Base-by-base conservation (phyloP, 35 echinoderm and acorn worm genomes). In the Ophiothrix spiculata region DNA sequence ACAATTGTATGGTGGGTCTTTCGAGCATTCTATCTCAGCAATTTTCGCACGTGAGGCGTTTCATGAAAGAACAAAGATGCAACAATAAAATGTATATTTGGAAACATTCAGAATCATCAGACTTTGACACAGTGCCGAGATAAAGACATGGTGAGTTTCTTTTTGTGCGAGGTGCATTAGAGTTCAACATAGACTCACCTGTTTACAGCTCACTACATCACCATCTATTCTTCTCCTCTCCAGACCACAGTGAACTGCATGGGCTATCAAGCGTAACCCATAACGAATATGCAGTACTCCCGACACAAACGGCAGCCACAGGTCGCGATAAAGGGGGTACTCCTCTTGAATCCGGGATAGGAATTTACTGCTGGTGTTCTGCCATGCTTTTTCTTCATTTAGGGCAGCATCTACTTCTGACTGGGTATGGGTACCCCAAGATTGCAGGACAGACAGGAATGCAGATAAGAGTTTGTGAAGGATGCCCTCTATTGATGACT, bases 251-350 rank as follows among this genome's bases (percentile, higher is more conserved):
- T 88, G 54, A 34, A 95, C 34, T 11, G 83, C 77, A 83, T 95
- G 93, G 12, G 86, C 84, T 14, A 91, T 23, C 77, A 93, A 75
- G 36, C 79, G 76, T 32, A 81, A 87, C 16, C 91, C 83, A n/a
- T 90, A 84, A n/a, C 74, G 81, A 31, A 93, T 75, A 33, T 80
- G 36, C 33, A 83, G 32, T 31, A 81, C 85, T 31, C 91, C 91
- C 1, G 80, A 38, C 16, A 60, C 38, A 23, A 91, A 56, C 75
- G 86, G 92, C 42, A 75, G 38, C 89, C 89, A 99, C 19, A 91
- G 86, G 83, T 99, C 96, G n/a, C 74, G 64, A 79, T 94, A 99
- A 11, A 91, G 33, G 35, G 91, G 89, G 89, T 94, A 99, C 11
- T 38, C 86, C 32, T 76, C 82, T 73, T 94, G 80, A 41, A 99